Evolutionary conservation across 1,140 invertebrate genomes (phyloP).

Genomic region (Dendroctonus valens): DNA sequence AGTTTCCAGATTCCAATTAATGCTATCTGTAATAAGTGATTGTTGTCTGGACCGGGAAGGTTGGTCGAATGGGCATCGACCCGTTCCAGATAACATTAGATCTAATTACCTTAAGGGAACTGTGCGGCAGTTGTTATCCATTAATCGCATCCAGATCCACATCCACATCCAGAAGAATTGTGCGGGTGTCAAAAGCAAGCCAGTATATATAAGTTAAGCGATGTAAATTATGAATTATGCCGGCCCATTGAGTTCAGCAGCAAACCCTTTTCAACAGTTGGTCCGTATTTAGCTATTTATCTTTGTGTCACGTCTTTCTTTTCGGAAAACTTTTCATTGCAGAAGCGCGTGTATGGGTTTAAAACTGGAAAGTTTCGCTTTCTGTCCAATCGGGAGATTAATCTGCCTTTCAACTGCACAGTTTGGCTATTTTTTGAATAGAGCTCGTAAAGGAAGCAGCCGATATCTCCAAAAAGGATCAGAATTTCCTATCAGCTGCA

Average conservation of each 20-base stretch:
- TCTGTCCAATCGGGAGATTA: not conserved
- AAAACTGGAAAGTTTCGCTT: slow-evolving; percentile 7
- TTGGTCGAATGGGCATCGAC: too few relatives aligned
- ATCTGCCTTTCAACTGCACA: not conserved
- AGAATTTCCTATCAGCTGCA: too few relatives aligned
- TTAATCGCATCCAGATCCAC: too few relatives aligned
- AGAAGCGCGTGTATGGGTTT: slow-evolving; percentile 8
- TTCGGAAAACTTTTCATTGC: slow-evolving; percentile 8
- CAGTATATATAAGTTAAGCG: too few relatives aligned
- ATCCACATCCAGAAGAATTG: too few relatives aligned
- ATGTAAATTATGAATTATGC: slow-evolving; percentile 19
- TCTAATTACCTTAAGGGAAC: too few relatives aligned
- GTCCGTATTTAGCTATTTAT: slow-evolving; percentile 24
- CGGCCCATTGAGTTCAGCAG: slow-evolving; percentile 13
- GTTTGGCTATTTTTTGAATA: not conserved
- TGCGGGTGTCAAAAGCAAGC: too few relatives aligned
- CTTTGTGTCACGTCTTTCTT: slow-evolving; percentile 24
- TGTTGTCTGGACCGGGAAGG: not conserved
- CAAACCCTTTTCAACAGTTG: slow-evolving; percentile 15
- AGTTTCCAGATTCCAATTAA: slow-evolving; percentile 7
- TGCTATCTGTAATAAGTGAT: slow-evolving; percentile 10
- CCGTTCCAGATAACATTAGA: too few relatives aligned
- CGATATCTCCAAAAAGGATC: too few relatives aligned
- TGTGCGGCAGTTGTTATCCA: too few relatives aligned
- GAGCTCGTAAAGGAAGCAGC: not conserved